phyloP scores from a whole-genome alignment of 2,888 invertebrate species.

The Tetanocera ferruginea region DNA sequence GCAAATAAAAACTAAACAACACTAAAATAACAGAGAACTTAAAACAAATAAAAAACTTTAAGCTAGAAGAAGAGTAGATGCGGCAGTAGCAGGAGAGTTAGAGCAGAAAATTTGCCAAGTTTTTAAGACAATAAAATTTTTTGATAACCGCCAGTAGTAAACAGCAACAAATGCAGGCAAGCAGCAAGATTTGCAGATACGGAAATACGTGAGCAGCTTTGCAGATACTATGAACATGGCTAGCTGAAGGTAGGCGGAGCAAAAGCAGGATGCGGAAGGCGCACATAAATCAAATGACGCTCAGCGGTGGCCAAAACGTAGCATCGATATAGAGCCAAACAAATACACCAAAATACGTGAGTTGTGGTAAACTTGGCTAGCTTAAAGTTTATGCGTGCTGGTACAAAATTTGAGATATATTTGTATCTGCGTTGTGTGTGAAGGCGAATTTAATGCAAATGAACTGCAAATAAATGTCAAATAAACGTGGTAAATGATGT shows the following conservation, averaged over 20 bases:
- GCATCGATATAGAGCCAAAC: neutral
- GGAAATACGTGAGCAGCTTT: too few species aligned
- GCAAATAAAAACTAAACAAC: too few species aligned
- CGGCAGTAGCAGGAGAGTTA: neutral
- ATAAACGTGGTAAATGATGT: too few species aligned
- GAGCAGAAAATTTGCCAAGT: neutral
- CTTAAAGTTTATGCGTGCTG: neutral
- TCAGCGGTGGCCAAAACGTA: neutral
- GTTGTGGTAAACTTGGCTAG: neutral
- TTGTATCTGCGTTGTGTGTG: neutral
- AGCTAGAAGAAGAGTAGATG: too few species aligned
- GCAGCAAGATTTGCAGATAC: too few species aligned
- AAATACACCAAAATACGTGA: neutral
- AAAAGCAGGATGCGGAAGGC: constrained; percentile 4
- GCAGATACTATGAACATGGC: too few species aligned
- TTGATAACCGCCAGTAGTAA: too few species aligned
- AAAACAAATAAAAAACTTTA: too few species aligned
- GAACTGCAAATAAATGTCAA: neutral
- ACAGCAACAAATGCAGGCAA: too few species aligned
- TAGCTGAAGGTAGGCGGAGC: too few species aligned
- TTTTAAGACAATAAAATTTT: too few species aligned
- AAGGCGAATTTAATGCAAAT: neutral
- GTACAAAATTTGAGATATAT: neutral
- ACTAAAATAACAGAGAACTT: too few species aligned
- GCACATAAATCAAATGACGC: constrained; percentile 11